phyloP scores from a whole-genome alignment of 2,797 vertebrate species.

The Malurus splendens region DNA sequence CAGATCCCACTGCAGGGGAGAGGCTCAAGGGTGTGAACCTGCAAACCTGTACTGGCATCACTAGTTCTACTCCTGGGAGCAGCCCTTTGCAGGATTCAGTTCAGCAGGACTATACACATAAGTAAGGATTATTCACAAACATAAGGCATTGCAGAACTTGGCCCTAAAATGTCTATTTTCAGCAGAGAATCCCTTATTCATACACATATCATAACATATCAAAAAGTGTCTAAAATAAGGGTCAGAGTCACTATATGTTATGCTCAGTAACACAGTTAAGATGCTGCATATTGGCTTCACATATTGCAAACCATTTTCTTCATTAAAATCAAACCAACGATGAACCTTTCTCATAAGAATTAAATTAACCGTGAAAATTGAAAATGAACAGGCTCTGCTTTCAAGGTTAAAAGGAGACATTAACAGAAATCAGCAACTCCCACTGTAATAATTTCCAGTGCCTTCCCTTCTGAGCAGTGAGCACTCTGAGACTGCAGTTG shows the following conservation, averaged over 20 bases:
- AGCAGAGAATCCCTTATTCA: constrained; percentile 1
- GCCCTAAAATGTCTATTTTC: constrained; percentile 22
- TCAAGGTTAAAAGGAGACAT: constrained; percentile 5
- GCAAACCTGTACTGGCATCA: neutral
- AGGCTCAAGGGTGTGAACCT: neutral
- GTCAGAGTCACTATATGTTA: neutral
- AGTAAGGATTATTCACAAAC: constrained; percentile 11
- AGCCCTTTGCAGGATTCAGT: neutral
- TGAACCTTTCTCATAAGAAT: neutral
- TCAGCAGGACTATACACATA: neutral
- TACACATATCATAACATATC: neutral
- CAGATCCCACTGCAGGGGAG: neutral
- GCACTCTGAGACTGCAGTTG: neutral
- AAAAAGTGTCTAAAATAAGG: neutral
- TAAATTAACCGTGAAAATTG: neutral
- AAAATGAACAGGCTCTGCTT: constrained; percentile 24
- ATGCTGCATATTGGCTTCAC: constrained; percentile 12
- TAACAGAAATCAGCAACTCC: constrained; percentile 59
- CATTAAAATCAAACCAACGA: constrained; percentile 5
- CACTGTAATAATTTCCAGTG: constrained; percentile 31
- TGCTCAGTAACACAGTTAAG: neutral
- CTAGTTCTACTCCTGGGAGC: neutral
- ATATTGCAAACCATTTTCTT: neutral
- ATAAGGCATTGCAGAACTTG: constrained; percentile 56
- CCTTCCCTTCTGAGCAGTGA: constrained; percentile 8